phyloP scores from a whole-genome alignment of 2,888 invertebrate species.

The Papilio elwesi region DNA sequence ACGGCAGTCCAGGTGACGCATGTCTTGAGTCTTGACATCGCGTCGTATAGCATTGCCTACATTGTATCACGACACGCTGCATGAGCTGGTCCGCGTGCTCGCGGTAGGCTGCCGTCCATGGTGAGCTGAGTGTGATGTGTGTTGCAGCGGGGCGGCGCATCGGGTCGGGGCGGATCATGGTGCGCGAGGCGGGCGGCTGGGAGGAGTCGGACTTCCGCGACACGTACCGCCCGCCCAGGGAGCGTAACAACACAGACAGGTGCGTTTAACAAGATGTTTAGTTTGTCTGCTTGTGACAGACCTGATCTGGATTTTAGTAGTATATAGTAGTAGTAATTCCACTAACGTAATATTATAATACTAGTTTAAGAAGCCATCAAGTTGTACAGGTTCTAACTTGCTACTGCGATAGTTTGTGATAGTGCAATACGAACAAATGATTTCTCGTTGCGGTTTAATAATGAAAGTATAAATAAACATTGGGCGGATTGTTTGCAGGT shows the following conservation, averaged over 20 bases:
- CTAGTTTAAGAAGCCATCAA: too few species aligned
- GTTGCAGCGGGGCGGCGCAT: constrained; percentile 84
- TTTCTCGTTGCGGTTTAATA: too few species aligned
- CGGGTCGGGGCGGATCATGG: constrained; percentile 93
- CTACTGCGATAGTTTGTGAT: too few species aligned
- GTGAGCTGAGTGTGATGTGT: neutral
- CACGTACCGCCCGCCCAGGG: constrained; percentile 59
- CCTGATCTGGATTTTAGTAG: neutral
- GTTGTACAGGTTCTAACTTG: too few species aligned
- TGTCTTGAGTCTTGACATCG: constrained; percentile 54
- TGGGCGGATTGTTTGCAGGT: constrained; percentile 56
- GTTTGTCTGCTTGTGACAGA: too few species aligned
- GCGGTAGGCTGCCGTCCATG: neutral
- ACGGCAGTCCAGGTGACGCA: constrained; percentile 63
- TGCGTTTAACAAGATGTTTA: too few species aligned
- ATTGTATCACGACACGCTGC: constrained; percentile 40
- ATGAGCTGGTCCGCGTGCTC: neutral
- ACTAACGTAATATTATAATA: too few species aligned
- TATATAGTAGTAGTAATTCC: too few species aligned
- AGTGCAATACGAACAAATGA: too few species aligned
- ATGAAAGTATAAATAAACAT: neutral
- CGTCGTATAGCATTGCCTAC: constrained; percentile 66
- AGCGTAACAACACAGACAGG: constrained; percentile 64
- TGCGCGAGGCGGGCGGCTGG: constrained; percentile 83
- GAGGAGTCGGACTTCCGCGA: constrained; percentile 56